Evolutionary conservation across 2,797 vertebrate genomes (phyloP).

Genomic region (Cryptoprocta ferox): DNA sequence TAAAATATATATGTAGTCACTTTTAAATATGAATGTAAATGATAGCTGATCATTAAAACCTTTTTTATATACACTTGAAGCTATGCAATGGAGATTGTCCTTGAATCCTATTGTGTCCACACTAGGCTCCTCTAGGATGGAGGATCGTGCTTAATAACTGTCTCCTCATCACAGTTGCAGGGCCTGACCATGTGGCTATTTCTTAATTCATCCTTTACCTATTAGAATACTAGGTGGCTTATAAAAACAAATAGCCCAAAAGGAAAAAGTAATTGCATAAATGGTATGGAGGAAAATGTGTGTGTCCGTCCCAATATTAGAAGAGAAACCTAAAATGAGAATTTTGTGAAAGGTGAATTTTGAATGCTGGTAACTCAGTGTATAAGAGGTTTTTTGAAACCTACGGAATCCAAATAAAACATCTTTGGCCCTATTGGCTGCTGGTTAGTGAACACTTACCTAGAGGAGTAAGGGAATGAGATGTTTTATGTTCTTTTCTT

Average conservation of each 20-base stretch:
- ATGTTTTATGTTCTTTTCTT: not conserved
- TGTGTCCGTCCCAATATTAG: not conserved
- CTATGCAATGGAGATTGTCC: not conserved
- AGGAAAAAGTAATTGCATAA: not conserved
- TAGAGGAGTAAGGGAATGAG: not conserved
- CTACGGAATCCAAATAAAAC: not conserved
- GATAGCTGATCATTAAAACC: not conserved
- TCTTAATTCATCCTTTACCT: not conserved
- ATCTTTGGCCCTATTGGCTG: not conserved
- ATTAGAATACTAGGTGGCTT: not conserved
- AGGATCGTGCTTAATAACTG: not conserved
- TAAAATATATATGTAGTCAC: not conserved
- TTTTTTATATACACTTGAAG: not conserved
- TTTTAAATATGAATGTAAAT: conserved; percentile 37
- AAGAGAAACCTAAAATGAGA: conserved; percentile 40
- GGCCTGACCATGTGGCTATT: not conserved
- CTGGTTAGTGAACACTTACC: not conserved
- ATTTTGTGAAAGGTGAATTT: conserved; percentile 18
- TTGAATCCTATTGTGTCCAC: not conserved
- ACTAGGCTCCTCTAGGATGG: not conserved
- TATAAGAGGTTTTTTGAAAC: not conserved
- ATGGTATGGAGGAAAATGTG: not conserved
- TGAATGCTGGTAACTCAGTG: conserved; percentile 22
- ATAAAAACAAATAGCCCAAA: conserved; percentile 33
- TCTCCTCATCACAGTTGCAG: not conserved